Conservation (phyloP, 2,113 vertebrate species). For the Bolborhynchus lineola region DNA sequence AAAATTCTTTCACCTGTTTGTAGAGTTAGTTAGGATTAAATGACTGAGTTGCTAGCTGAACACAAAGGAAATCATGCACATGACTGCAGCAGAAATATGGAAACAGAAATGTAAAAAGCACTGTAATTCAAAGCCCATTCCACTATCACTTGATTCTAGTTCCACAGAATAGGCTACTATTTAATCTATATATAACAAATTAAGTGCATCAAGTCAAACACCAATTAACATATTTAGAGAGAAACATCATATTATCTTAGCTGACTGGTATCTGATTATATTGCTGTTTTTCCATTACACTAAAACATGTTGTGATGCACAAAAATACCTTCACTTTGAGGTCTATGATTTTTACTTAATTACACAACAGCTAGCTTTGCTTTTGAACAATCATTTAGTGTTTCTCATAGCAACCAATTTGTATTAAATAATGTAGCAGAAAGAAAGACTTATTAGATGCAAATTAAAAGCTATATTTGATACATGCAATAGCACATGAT, state of each 20-base stretch:
- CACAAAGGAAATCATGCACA: not conserved
- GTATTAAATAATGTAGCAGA: conserved; percentile 55
- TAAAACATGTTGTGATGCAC: conserved; percentile 3
- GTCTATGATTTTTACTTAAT: conserved; percentile 61
- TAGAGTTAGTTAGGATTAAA: not conserved
- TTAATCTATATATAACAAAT: conserved; percentile 42
- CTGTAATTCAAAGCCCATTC: not conserved
- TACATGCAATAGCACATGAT: conserved; percentile 6
- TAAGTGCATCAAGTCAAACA: conserved; percentile 6
- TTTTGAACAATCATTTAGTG: conserved; percentile 34
- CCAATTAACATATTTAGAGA: conserved; percentile 54
- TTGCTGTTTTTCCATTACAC: conserved; percentile 2
- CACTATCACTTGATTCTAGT: not conserved
- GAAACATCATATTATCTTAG: conserved; percentile 17
- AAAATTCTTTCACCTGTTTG: not conserved
- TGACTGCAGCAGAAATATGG: not conserved
- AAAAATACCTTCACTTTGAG: conserved; percentile 33
- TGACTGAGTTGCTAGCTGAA: not conserved
- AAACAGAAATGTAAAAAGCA: not conserved
- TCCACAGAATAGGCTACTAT: not conserved
- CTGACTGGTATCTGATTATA: conserved; percentile 45
- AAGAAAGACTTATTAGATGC: conserved; percentile 38
- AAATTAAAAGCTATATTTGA: conserved; percentile 42
- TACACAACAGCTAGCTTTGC: conserved; percentile 49
- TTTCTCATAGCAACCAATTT: conserved; percentile 66